Conservation (phyloP, 2,113 vertebrate genomes). For the Pyrgilauda ruficollis region DNA sequence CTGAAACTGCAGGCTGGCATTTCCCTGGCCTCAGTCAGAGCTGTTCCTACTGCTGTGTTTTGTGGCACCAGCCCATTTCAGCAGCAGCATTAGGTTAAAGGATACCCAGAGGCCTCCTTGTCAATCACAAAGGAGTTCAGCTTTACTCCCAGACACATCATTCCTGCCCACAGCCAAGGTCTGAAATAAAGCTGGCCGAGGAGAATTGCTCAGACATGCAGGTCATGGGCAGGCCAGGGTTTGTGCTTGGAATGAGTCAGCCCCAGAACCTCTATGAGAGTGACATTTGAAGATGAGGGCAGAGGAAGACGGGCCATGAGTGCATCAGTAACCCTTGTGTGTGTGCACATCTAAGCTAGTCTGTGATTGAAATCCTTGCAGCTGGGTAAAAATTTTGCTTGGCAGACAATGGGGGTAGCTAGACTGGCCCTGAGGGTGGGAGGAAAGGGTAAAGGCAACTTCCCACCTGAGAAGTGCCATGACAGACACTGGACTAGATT, state of each 20-base stretch:
- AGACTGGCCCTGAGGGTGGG: not conserved
- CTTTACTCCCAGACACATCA: not conserved
- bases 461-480: not conserved
- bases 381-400: not conserved
- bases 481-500: not conserved
- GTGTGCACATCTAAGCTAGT: not conserved
- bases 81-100: not conserved
- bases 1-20: not conserved
- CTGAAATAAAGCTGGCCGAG: not conserved
- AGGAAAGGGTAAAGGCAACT: not conserved
- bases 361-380: not conserved
- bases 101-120: not conserved
- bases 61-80: not conserved
- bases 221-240: not conserved
- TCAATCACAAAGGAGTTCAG: not conserved
- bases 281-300: not conserved
- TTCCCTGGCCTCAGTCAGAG: not conserved
- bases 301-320: not conserved
- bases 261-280: not conserved
- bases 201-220: not conserved
- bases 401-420: not conserved
- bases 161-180: not conserved
- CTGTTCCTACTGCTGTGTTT: not conserved
- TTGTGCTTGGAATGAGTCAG: not conserved
- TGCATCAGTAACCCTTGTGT: accelerated